Conservation (phyloP, 2,888 invertebrate species). For the Therioaphis trifolii region DNA sequence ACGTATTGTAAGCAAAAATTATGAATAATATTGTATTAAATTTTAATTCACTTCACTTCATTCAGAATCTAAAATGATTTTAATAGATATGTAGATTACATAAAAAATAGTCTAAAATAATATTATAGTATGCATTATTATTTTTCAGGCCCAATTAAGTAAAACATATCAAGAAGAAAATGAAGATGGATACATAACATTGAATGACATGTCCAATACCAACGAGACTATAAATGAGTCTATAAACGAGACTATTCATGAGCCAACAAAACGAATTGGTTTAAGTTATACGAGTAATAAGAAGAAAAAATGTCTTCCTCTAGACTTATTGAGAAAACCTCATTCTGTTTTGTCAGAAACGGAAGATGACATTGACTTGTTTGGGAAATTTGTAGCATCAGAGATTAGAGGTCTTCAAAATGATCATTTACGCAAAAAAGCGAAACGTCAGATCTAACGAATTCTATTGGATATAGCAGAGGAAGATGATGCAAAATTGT, state of each 20-base stretch:
- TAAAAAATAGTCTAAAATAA: background rate
- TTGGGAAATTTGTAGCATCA: slow-evolving; percentile 8
- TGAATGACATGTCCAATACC: background rate
- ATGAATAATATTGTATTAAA: too few species aligned
- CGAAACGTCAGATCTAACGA: slow-evolving; percentile 2
- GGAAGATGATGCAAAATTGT: slow-evolving; percentile 1
- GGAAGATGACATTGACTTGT: background rate
- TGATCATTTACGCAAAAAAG: background rate
- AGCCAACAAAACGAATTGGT: background rate
- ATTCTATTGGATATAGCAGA: background rate
- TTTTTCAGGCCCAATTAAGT: background rate
- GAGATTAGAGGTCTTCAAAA: background rate
- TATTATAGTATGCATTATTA: slow-evolving; percentile 8
- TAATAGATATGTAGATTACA: background rate
- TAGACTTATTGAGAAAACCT: background rate
- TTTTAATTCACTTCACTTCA: too few species aligned
- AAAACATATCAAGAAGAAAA: background rate
- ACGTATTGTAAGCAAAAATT: too few species aligned
- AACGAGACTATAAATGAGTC: background rate
- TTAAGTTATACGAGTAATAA: background rate
- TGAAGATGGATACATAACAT: background rate
- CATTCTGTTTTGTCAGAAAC: background rate
- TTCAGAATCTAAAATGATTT: too few species aligned
- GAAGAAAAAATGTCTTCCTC: background rate
- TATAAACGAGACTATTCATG: too few species aligned